These are phyloP conservation scores for Sarotherodon lohbergeri DNA, from an alignment of 2,113 vertebrate species.

Conservation along the genomic window DNA sequence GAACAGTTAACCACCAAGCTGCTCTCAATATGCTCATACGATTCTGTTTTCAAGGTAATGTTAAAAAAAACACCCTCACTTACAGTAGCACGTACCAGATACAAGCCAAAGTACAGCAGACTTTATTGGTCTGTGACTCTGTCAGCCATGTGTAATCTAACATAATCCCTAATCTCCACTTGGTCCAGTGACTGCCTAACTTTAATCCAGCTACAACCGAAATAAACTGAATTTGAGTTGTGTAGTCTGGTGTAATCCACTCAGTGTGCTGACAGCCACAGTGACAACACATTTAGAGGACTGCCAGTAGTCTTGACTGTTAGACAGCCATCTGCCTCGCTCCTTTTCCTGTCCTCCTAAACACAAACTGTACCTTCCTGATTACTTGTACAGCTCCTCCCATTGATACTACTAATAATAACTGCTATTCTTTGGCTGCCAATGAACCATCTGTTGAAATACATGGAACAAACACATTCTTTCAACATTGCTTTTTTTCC, in stretches of 20 bases:
- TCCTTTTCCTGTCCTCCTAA: neutral
- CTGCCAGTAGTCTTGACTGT: neutral
- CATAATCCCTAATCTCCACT: conserved; percentile 51
- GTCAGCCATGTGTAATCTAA: conserved; percentile 37
- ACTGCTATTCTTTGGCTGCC: neutral
- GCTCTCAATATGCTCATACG: neutral
- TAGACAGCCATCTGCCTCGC: conserved; percentile 37
- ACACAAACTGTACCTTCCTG: neutral
- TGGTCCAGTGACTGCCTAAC: conserved; percentile 43
- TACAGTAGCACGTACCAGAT: neutral
- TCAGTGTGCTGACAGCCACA: conserved; percentile 43
- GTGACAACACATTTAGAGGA: conserved; percentile 31
- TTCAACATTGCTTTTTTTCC: neutral
- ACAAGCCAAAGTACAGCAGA: neutral
- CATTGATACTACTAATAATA: neutral
- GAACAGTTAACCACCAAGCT: neutral
- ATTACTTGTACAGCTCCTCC: neutral
- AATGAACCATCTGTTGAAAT: conserved; percentile 29
- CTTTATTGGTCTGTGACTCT: neutral
- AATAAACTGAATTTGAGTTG: conserved; percentile 32
- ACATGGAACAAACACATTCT: neutral
- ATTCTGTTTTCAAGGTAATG: neutral
- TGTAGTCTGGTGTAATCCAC: conserved; percentile 51
- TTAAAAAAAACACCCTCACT: neutral
- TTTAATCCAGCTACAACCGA: conserved; percentile 46